Evolutionary conservation across 2,113 vertebrate genomes (phyloP).

Genomic region (Chunga burmeisteri): DNA sequence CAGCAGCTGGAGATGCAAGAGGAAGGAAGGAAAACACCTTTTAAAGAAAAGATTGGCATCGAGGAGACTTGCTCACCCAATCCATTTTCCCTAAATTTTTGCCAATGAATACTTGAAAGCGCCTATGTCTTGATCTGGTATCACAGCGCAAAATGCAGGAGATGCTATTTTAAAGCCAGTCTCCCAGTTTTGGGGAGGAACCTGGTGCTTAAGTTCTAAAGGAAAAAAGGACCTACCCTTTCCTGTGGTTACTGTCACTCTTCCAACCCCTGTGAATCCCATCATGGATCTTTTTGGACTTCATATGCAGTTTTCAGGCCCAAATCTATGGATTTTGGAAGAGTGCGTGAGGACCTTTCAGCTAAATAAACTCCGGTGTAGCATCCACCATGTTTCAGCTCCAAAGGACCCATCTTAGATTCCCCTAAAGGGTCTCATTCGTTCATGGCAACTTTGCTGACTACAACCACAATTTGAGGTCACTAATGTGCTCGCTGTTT

Average conservation of each 20-base stretch:
- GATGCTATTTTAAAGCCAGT: not conserved
- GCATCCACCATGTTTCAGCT: not conserved
- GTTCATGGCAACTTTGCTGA: not conserved
- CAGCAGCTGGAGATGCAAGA: not conserved
- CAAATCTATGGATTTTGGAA: not conserved
- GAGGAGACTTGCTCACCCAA: fast-evolving
- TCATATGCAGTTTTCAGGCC: not conserved
- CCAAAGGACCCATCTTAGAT: not conserved
- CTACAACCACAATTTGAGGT: conserved; percentile 43
- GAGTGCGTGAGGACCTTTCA: not conserved
- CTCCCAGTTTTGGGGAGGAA: not conserved
- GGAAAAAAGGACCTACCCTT: not conserved
- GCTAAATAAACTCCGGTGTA: no score
- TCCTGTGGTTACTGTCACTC: no score
- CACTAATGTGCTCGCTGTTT: not conserved
- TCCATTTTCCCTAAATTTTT: fast-evolving
- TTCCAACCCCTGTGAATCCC: fast-evolving
- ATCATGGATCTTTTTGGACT: not conserved
- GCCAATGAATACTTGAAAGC: not conserved
- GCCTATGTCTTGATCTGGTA: no score
- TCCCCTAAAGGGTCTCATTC: not conserved
- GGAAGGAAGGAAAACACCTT: not conserved
- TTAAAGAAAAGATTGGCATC: not conserved
- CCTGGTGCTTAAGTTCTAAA: not conserved
- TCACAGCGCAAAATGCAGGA: not conserved